A percentile compares a stretch with the other conserved stretches of the same genome.
phyloP scores from a whole-genome alignment of 2,888 invertebrate genomes.

The Chrysolina oricalcia region DNA sequence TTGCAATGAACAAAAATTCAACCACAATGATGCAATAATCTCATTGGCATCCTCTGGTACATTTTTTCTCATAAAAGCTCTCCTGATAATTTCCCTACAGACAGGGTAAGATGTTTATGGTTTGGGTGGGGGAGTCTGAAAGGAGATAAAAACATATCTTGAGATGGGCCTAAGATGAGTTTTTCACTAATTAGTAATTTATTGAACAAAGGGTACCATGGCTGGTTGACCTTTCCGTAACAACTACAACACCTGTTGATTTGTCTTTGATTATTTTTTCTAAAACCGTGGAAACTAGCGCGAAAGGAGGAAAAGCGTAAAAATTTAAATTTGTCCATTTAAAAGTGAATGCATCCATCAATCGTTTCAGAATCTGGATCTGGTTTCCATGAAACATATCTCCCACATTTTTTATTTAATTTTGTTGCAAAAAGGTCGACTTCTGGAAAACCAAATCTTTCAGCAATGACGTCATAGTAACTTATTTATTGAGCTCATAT shows the following conservation, averaged over 20 bases:
- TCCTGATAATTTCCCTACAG: slow-evolving; percentile 27
- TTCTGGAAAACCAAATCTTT: slow-evolving; percentile 34
- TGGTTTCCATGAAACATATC: no score
- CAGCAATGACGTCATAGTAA: slow-evolving; percentile 28
- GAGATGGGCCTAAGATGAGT: background rate
- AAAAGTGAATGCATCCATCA: slow-evolving; percentile 37
- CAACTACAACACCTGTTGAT: slow-evolving; percentile 34
- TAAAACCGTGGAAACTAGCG: slow-evolving; percentile 26
- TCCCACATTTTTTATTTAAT: slow-evolving; percentile 51
- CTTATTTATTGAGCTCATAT: slow-evolving; percentile 27
- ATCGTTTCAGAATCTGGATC: slow-evolving; percentile 30
- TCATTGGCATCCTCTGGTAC: slow-evolving; percentile 8
- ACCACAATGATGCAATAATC: background rate
- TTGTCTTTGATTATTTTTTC: slow-evolving; percentile 25
- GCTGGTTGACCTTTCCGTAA: slow-evolving; percentile 21
- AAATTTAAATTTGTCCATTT: slow-evolving; percentile 15
- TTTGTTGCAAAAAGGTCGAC: slow-evolving; percentile 52
- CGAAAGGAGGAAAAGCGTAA: slow-evolving; percentile 33
- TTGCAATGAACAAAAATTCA: background rate
- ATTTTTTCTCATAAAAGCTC: slow-evolving; percentile 8
- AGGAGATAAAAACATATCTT: background rate
- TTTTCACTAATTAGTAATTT: background rate
- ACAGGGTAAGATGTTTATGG: slow-evolving; percentile 21
- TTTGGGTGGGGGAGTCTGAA: background rate
- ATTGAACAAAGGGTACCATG: background rate